These are phyloP conservation scores for Azorinus chamasolen DNA, from an alignment of 2,888 invertebrate species.

Conservation along the genomic window DNA sequence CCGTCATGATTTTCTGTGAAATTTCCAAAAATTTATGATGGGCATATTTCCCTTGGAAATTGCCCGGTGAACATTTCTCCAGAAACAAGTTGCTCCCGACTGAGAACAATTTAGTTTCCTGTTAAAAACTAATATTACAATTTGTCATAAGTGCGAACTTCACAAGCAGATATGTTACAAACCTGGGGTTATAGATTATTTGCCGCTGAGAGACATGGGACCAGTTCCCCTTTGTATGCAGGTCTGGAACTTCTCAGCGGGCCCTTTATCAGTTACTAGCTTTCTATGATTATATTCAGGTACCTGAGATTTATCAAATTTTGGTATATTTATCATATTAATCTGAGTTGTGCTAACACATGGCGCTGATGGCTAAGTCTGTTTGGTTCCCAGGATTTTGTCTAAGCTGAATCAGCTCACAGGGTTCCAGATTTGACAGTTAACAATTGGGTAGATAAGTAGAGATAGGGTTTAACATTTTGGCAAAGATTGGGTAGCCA, in stretches of 20 bases:
- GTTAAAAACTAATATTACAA: constrained; percentile 61
- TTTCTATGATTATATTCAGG: constrained; percentile 19
- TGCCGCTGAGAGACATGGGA: constrained; percentile 18
- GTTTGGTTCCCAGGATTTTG: constrained; percentile 3
- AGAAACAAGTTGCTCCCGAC: constrained; percentile 8
- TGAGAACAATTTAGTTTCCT: constrained; percentile 49
- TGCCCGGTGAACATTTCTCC: no score
- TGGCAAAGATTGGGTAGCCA: neutral
- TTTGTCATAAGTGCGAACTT: constrained; percentile 65
- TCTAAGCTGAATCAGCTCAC: neutral
- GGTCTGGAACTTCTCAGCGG: constrained; percentile 2
- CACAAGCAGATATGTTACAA: constrained; percentile 5
- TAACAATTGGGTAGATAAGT: constrained; percentile 15
- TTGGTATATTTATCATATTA: constrained; percentile 45
- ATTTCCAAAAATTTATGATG: no score
- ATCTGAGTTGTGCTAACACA: constrained; percentile 26
- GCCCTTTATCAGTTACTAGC: constrained; percentile 5
- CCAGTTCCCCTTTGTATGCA: neutral
- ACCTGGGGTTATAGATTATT: constrained; percentile 24
- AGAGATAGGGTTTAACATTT: constrained; percentile 3
- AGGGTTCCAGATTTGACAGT: constrained; percentile 5
- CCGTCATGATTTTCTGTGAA: no score
- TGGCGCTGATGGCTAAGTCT: neutral
- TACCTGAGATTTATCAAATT: constrained; percentile 37
- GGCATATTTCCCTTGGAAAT: no score